Percentiles rank a stretch among this genome's conserved stretches.
These are phyloP conservation scores for Montifringilla adamsi DNA, from an alignment of 2,113 vertebrate species.

Conservation along the genomic window DNA sequence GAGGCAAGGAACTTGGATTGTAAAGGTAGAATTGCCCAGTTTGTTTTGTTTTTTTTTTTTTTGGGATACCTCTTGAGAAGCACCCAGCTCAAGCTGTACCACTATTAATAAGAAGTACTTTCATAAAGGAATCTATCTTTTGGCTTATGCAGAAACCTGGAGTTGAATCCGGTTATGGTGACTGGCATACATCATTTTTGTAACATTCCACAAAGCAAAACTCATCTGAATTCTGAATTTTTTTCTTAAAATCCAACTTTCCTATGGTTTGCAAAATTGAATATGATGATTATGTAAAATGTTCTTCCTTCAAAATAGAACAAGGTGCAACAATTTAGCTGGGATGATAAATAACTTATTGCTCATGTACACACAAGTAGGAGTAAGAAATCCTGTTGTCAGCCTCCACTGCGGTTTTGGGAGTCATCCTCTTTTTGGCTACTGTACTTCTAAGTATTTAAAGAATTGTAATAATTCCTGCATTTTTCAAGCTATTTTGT, in stretches of 20 bases:
- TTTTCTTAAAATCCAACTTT: not conserved
- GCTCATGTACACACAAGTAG: not conserved
- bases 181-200: accelerated
- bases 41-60: not conserved
- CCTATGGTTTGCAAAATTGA: not conserved
- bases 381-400: not conserved
- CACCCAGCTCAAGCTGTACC: not conserved
- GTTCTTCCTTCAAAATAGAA: not conserved
- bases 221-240: not conserved
- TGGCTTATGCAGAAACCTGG: not conserved
- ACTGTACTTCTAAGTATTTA: not conserved
- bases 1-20: not conserved
- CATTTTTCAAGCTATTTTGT: not conserved
- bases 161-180: accelerated
- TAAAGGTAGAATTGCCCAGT: not conserved
- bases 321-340: not conserved
- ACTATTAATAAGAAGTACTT: not conserved
- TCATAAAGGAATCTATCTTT: not conserved
- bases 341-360: not conserved
- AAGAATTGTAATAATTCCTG: not conserved
- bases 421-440: not conserved
- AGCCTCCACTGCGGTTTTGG: not conserved
- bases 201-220: not conserved
- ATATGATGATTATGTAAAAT: not conserved
- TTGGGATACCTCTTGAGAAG: not conserved